Percentiles rank a stretch among this genome's conserved stretches.
Conservation (phyloP, 2,113 vertebrate species). For the Galbula dea region DNA sequence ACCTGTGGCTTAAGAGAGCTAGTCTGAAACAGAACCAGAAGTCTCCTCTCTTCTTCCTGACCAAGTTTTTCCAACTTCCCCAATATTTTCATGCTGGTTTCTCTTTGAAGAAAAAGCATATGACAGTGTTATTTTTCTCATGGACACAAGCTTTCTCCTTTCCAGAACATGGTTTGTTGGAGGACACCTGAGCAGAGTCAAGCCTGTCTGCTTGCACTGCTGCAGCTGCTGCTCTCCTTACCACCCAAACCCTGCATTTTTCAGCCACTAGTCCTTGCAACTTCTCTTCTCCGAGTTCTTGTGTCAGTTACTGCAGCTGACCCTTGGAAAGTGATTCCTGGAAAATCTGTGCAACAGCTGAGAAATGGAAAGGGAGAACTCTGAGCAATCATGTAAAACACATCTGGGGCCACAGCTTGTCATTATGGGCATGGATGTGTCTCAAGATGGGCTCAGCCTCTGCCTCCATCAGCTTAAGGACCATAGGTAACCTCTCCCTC, state of each 20-base stretch:
- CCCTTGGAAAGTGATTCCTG: background rate
- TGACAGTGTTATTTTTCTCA: background rate
- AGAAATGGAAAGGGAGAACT: background rate
- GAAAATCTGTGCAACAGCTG: background rate
- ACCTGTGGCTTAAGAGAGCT: background rate
- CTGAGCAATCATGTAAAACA: background rate
- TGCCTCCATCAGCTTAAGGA: background rate
- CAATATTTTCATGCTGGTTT: background rate
- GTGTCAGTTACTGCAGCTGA: background rate
- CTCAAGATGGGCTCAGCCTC: background rate
- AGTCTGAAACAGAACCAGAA: background rate
- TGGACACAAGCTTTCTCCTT: background rate
- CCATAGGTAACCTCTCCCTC: background rate
- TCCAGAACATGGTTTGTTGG: background rate
- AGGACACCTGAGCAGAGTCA: background rate
- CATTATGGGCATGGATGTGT: background rate
- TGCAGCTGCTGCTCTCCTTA: background rate
- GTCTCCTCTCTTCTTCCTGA: background rate
- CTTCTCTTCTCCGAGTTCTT: background rate
- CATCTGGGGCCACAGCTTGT: background rate
- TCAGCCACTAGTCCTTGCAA: background rate
- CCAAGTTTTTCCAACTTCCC: background rate
- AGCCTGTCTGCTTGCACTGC: rapidly evolving
- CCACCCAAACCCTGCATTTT: background rate
- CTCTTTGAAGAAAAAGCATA: background rate